A percentile compares a stretch with the other conserved stretches of the same genome.
Evolutionary conservation across 2,888 invertebrate species (phyloP).

Genomic region (Gari tellinella): DNA sequence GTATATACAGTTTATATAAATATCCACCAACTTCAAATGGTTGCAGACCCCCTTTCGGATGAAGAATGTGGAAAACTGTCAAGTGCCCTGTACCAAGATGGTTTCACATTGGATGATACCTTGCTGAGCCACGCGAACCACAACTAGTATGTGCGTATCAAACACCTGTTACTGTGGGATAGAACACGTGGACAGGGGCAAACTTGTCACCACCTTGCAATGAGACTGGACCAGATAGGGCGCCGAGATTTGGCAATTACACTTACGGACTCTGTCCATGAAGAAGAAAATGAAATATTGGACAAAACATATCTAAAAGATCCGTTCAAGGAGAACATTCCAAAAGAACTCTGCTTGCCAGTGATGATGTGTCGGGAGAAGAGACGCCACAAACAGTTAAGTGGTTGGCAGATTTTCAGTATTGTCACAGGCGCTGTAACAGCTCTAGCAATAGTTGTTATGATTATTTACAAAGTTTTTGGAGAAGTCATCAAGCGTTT

Average conservation of each 20-base stretch:
- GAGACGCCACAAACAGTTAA: no score
- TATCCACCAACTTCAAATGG: constrained; percentile 74
- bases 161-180: constrained; percentile 71
- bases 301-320: constrained; percentile 64
- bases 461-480: constrained; percentile 43
- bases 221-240: constrained; percentile 74
- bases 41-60: constrained; percentile 73
- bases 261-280: constrained; percentile 70
- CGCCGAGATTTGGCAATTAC: constrained; percentile 68
- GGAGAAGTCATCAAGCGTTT: constrained; percentile 29
- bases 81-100: constrained; percentile 62
- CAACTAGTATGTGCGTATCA: constrained; percentile 59
- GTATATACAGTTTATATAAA: constrained; percentile 73
- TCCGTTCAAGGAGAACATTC: constrained; percentile 66
- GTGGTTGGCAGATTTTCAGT: constrained; percentile 34
- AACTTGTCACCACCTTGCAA: constrained; percentile 74
- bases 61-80: constrained; percentile 71
- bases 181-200: constrained; percentile 65
- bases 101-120: constrained; percentile 47
- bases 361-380: background rate
- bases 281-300: constrained; percentile 69
- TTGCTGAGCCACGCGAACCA: no score
- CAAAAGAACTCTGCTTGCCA: constrained; percentile 54
- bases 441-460: constrained; percentile 10
- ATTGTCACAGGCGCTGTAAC: constrained; percentile 27